Evolutionary conservation across 2,797 vertebrate species (phyloP), one percentile per base, ranked within the genome.

Genomic region (Acridotheres tristis): DNA sequence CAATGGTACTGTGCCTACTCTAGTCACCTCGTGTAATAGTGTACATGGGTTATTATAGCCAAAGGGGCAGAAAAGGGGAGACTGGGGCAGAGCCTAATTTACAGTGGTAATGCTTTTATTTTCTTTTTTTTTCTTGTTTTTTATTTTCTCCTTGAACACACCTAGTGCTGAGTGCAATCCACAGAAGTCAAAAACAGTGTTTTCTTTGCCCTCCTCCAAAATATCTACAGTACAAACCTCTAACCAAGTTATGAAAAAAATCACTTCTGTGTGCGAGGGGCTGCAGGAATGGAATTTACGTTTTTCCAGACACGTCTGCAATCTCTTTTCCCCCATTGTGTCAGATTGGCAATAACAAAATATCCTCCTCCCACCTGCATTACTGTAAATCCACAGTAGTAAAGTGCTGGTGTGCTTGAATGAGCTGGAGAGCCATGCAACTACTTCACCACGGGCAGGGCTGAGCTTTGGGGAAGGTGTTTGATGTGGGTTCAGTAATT

Each of bases 331-430:
- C 84, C 81, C 88, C 77, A 4, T 54, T 66, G 62, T 80, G 81
- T 94, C 89, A 94, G 73, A 93, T 78, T 93, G 92, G 95, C 84
- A 85, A 91, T 79, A 96, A 61, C 79, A 94, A 84, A 96, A 95
- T 72, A 78, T 48, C 90, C 72, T 94, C 72, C 93, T 96, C 92
- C 75, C 74, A 75, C 77, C 81, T 83, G 77, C 53, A 79, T 95
- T 95, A 97, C 96, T 94, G 92, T 94, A 95, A 97, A 81, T 95
- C 91, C 80, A 92, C 82, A 93, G 65, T 85, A 90, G 92, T 97
- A 96, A 95, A 97, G 96, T 89, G 95, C 96, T 95, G 96, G 96
- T 93, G 90, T 95, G 97, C 95, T 96, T 94, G 91, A 96, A 93
- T 71, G 93, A 96, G 88, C 87, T 61, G 74, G 89, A 93, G 73